Evolutionary conservation across 2,113 vertebrate genomes (phyloP), one percentile per base, ranked within the genome.

Genomic region (Chloropsis hardwickii): DNA sequence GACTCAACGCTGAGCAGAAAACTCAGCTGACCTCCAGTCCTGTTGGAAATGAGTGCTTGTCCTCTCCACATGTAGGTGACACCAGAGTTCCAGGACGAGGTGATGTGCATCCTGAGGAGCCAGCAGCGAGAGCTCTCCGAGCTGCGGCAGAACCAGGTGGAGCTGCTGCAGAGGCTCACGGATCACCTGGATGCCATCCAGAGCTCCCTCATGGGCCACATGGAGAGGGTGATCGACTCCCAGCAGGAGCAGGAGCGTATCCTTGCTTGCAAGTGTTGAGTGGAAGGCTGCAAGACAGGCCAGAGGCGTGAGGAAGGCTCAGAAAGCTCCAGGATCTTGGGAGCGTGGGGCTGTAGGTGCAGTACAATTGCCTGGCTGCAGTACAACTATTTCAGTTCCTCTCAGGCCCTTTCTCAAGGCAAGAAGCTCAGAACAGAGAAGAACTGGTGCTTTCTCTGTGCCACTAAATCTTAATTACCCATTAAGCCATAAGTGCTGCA

Each of bases 181-280:
- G 96, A 98, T 74, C 99, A 99, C 88, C 98, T 99, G 4, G 99
- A 99, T 81, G 96, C 98, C 56, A 97, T 99, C 61, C 99, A 99
- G 94, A 99, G 98, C 96, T 98, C 99, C 21, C 98, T 99, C 19
- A 98, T 98, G 94, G 98, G 98, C 71, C 99, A 99, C 3, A 95
- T 99, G 11, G 99, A 99, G 91, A 98, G 98, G 18, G 98, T 98
- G 58, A 97, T 99, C 10, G 98, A 98, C 80, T 98, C 98, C 39
- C 98, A 99, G 87, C 99, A 99, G 60, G 99, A 99, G 82, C 99
- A 99, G 58, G 99, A 99, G 67, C 99, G 99, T 99, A 99, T 99
- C 99, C 99, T 98, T 86, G n/a, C 28, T 19, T 14, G 53, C 51
- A 70, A 0, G 9, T 6, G 20, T 20, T 29, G 48, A 71, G 44